Evolutionary conservation across 2,113 vertebrate species (phyloP), one percentile per base, ranked within the genome.

Genomic region (Circaetus cinerascens): DNA sequence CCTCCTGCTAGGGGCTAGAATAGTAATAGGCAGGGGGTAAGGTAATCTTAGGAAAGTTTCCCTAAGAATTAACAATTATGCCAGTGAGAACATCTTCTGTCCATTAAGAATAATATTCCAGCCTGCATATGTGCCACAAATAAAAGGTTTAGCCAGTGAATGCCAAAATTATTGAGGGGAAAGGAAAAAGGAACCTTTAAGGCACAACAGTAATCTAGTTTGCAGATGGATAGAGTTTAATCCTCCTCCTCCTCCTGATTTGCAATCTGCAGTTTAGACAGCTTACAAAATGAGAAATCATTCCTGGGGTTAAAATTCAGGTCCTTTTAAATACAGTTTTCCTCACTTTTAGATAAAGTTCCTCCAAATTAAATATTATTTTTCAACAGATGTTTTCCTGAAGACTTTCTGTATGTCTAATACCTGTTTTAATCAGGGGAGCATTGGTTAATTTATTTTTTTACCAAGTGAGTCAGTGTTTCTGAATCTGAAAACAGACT

Each of bases 371-470:
- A 85, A 62, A n/a, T 53, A 68, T 3, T 13, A 46, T 78, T 85
- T 95, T 94, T 89, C 59, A 75, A 23, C 45, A 75, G 50, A 72
- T 62, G 5, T 41, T 94, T 96, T 94, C 22, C 62, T 55, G 57
- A 71, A 93, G 60, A 89, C 22, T 62, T 78, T 45, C 19, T 45
- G 15, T 74, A 25, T 41, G 32, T 73, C 41, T 72, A 75, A 79
- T 91, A 74, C 62, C 63, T 74, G 57, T 86, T 93, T 96, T 95
- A 86, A 96, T 96, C 87, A 90, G 83, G 34, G 29, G 16, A 90
- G 45, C 27, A 29, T 64, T 93, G 89, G 64, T 85, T 96, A 88
- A 95, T 96, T 93, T 96, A 19, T 74, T 41, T 86, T 94, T 96
- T 80, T 92, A 89, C 83, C 67, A n/a, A 85, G 46, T 17, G 68